These are phyloP conservation scores for Lasioglossum marginatum DNA, from an alignment of 2,888 invertebrate species.

Conservation along the genomic window DNA sequence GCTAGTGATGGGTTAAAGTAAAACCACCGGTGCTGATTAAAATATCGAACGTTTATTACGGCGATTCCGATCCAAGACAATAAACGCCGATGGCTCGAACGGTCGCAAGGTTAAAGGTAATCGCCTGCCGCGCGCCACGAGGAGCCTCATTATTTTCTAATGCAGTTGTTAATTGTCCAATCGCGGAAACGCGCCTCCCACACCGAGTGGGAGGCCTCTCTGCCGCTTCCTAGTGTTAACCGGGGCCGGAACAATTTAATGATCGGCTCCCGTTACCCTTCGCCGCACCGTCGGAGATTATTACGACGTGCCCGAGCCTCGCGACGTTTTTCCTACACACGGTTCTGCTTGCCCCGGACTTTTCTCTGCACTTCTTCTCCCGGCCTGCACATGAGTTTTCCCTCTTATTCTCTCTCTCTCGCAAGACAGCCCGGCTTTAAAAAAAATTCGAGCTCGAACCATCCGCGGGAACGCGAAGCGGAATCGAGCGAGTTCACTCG, in stretches of 20 bases:
- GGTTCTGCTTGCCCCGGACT: not conserved
- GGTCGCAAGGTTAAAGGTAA: slow-evolving; percentile 58
- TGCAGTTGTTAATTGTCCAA: slow-evolving; percentile 83
- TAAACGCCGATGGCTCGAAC: not conserved
- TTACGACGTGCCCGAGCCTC: slow-evolving; percentile 72
- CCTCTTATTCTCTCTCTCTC: not conserved
- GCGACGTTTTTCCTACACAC: slow-evolving; percentile 18
- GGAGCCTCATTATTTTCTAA: slow-evolving; percentile 83
- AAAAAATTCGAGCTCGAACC: slow-evolving; percentile 3
- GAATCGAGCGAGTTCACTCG: slow-evolving; percentile 4
- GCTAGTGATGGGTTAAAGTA: too few species aligned
- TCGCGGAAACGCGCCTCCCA: slow-evolving; percentile 78
- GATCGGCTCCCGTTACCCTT: slow-evolving; percentile 75
- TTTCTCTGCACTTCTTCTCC: not conserved
- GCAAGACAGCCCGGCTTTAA: not conserved
- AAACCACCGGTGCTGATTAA: too few species aligned
- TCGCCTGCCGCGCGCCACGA: slow-evolving; percentile 42
- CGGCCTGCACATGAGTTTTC: not conserved
- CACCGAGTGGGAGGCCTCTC: slow-evolving; percentile 44
- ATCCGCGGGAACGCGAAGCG: slow-evolving; percentile 9
- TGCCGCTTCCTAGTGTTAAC: slow-evolving; percentile 79
- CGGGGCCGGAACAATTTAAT: slow-evolving; percentile 84
- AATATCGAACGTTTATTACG: too few species aligned
- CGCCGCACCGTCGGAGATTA: slow-evolving; percentile 69
- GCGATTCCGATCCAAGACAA: not conserved